Evolutionary conservation across 2,797 vertebrate genomes (phyloP).

Genomic region (Muscicapa comitata): DNA sequence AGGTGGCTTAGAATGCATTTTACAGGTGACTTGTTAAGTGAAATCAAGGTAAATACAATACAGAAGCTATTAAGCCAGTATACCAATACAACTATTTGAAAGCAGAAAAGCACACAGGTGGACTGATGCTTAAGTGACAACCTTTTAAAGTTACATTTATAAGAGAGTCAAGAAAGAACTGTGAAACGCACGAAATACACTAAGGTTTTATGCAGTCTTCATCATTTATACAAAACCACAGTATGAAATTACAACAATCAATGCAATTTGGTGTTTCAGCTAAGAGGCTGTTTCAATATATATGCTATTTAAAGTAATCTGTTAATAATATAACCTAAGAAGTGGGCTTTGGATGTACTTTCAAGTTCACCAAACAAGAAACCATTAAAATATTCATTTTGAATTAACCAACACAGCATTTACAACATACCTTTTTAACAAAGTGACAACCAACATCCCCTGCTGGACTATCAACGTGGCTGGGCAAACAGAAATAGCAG

Average conservation of each 20-base stretch:
- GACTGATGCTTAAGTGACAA: background rate
- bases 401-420: background rate
- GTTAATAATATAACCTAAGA: background rate
- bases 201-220: background rate
- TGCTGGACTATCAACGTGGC: background rate
- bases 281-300: background rate
- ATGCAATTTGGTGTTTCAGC: background rate
- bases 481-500: background rate
- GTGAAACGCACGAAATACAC: background rate
- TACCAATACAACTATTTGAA: background rate
- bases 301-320: conserved; percentile 8
- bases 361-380: background rate
- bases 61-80: background rate
- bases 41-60: background rate
- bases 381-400: background rate
- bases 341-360: background rate
- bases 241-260: background rate
- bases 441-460: background rate
- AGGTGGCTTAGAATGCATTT: background rate
- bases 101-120: background rate
- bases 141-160: background rate
- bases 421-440: background rate
- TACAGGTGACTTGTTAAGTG: background rate
- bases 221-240: conserved; percentile 15
- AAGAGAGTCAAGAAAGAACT: background rate